These are phyloP conservation scores for Pogona vitticeps DNA, from an alignment of 2,113 vertebrate species.

Conservation along the genomic window DNA sequence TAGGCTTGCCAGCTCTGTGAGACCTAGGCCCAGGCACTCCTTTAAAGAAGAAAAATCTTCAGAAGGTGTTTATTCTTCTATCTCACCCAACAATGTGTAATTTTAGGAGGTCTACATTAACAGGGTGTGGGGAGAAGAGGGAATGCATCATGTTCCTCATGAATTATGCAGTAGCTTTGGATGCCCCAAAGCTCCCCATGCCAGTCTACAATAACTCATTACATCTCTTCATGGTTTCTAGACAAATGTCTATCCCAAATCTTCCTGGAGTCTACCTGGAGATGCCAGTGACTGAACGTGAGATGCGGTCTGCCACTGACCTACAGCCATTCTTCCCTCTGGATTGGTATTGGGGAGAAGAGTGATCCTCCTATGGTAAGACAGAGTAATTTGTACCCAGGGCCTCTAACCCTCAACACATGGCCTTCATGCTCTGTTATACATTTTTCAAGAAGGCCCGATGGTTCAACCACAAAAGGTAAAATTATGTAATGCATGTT, in stretches of 20 bases:
- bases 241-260: too few species aligned
- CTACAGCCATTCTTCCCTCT: neutral
- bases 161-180: neutral
- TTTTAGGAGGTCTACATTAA: neutral
- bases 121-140: too few species aligned
- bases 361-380: neutral
- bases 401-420: neutral
- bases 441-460: constrained; percentile 39
- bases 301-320: too few species aligned
- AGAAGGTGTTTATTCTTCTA: neutral
- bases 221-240: too few species aligned
- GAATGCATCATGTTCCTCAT: neutral
- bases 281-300: too few species aligned
- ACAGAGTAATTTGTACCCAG: neutral
- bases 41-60: too few species aligned
- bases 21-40: neutral
- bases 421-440: constrained; percentile 28
- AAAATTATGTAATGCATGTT: constrained; percentile 62
- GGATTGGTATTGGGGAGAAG: neutral
- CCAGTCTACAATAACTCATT: too few species aligned
- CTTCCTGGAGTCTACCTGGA: neutral
- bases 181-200: too few species aligned
- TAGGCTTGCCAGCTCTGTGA: neutral
- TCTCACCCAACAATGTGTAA: neutral
- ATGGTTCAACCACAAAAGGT: constrained; percentile 8